A percentile compares a stretch with the other conserved stretches of the same genome.
Evolutionary conservation across 2,113 vertebrate species (phyloP).

Genomic region (Tachycineta bicolor): DNA sequence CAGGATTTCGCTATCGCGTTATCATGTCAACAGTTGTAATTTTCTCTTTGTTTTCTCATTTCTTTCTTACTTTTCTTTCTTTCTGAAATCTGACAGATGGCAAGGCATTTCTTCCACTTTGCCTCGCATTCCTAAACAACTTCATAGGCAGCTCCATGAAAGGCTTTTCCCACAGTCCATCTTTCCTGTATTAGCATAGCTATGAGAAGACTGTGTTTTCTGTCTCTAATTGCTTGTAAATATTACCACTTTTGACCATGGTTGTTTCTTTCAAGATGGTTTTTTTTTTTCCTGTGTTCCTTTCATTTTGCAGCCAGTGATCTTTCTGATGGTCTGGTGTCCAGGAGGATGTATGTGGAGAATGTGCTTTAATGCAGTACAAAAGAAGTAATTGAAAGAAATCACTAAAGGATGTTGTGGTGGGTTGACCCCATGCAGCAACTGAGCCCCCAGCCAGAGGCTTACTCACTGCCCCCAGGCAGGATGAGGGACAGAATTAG

Average conservation of each 20-base stretch:
- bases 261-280: neutral
- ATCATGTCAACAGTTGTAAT: neutral
- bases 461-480: neutral
- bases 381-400: neutral
- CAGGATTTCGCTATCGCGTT: neutral
- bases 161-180: neutral
- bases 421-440: neutral
- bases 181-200: neutral
- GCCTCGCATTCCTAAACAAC: neutral
- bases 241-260: neutral
- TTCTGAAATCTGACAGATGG: neutral
- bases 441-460: neutral
- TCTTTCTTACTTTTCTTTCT: neutral
- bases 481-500: neutral
- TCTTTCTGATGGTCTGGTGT: neutral
- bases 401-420: neutral
- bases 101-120: neutral
- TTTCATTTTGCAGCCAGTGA: neutral
- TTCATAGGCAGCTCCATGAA: neutral
- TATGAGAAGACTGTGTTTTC: neutral
- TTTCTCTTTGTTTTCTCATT: neutral
- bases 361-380: neutral
- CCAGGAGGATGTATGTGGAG: neutral
- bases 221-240: neutral
- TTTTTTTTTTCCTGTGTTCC: neutral